Percentiles rank a stretch among this genome's conserved stretches.
Conservation (phyloP, 2,888 invertebrate species). For the Aphodius granarius region DNA sequence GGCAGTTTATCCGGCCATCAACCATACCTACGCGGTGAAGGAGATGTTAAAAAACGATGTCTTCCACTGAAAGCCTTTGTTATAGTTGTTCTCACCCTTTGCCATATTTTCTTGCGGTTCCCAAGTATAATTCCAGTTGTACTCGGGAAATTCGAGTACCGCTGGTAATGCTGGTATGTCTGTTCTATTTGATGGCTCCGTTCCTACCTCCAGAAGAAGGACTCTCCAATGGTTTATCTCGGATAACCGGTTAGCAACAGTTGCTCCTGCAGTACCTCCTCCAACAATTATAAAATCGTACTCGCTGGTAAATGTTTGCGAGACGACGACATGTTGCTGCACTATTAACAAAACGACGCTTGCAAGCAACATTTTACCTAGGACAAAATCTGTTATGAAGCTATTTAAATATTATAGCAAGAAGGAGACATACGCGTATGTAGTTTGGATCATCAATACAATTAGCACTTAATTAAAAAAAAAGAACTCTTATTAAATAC, state of each 20-base stretch:
- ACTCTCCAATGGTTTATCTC: conserved; percentile 74
- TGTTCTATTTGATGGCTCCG: conserved; percentile 40
- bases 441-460: no score
- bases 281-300: conserved; percentile 84
- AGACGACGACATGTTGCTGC: no score
- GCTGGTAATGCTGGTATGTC: background rate
- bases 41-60: no score
- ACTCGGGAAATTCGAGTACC: background rate
- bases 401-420: no score
- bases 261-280: conserved; percentile 81
- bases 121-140: background rate
- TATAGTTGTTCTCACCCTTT: conserved; percentile 37
- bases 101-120: background rate
- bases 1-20: conserved; percentile 46
- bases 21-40: conserved; percentile 19
- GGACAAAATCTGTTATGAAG: no score
- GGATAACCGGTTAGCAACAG: conserved; percentile 74
- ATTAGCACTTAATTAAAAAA: no score
- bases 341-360: no score
- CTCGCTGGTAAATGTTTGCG: conserved; percentile 42
- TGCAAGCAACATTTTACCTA: no score
- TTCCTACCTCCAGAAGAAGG: conserved; percentile 77
- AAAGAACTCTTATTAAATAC: no score
- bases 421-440: no score
- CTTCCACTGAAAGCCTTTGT: no score